These are phyloP conservation scores for cattle (Bos taurus) DNA, from an alignment of 2,113 vertebrate genomes.

Conservation along the genomic window ARS-UCD2.0 NC_037344.1:41184001-41184500, in stretches of 20 bases:
- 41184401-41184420: neutral
- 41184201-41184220: neutral
- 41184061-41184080: neutral
- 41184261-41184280: neutral
- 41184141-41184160: neutral
- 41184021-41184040: neutral
- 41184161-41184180: neutral
- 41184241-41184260: neutral
- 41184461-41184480: neutral
- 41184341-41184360: neutral
- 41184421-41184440: neutral
- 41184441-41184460: neutral
- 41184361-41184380: neutral
- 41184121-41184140: neutral
- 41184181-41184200: neutral
- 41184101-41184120: neutral
- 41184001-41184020: neutral
- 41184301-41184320: neutral
- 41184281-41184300: neutral
- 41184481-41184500: neutral
- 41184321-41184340: neutral
- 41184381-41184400: neutral
- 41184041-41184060: neutral
- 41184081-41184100: neutral
- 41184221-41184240: neutral